Base-by-base conservation (phyloP, 2,888 invertebrate species). In the Epirrhoe alternata region DNA sequence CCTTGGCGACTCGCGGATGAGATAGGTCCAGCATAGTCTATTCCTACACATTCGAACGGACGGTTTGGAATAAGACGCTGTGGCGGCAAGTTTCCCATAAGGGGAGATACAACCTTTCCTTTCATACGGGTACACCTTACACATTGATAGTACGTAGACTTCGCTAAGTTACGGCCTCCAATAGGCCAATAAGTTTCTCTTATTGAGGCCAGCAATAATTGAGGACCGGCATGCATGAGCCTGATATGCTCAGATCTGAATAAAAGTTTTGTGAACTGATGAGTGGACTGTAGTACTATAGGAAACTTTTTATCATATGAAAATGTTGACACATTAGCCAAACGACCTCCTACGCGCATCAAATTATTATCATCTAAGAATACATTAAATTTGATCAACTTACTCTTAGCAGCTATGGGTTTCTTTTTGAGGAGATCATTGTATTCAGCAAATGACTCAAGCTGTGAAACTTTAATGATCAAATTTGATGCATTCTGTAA, bases 21-120 rank as follows among this genome's bases (percentile, higher is more conserved):
- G 6, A 73, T 61, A 12, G 73, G 73, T 16, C 74, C 38, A 38
- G 74, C 79, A 76, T 61, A 73, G 16, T 60, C 52, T 60, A 60
- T 52, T 30, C 59, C 59, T 52, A 60, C 59, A 60, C 59, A 60
- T 60, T 60, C 59, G 52, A 60, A 60, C 52, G 59, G 59, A 54
- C 68, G 55, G 1, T 57, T 42, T 16, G 71, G 64, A 42, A 14
- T 24, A 10, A 74, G 42, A 0, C 74, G 72, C 45, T 61, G 61
- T 14, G 52, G 56, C 17, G 71, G 70, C 51, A 71, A 56, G 31
- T 71, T 71, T 17, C 72, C 71, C 71, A 74, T 74, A 1, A 65
- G 31, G 14, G 74, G 75, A 55, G 24, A 47, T 6, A 68, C 45
- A 1, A 59, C 59, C 49, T 70, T 57, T 7, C 69, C 76, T 38